These are phyloP conservation scores for Alaudala cheleensis DNA, from an alignment of 2,113 vertebrate species.

Conservation along the genomic window DNA sequence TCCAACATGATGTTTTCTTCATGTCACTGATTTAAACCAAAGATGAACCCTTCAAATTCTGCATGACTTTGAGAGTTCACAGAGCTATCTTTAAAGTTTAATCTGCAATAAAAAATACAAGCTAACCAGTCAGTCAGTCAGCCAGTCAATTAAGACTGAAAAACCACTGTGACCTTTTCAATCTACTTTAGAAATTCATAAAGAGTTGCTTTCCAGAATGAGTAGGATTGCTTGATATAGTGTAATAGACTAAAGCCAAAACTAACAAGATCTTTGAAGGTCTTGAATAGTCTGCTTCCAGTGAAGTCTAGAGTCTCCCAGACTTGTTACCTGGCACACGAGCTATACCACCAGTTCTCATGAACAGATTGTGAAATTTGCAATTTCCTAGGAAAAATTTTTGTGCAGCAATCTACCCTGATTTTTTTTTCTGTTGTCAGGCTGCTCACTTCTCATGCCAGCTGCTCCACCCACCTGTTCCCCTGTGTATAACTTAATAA, in stretches of 20 bases:
- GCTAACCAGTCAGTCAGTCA: not conserved
- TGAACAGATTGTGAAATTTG: constrained; percentile 70
- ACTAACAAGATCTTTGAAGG: constrained; percentile 65
- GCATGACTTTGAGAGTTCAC: not conserved
- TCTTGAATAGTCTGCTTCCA: constrained; percentile 51
- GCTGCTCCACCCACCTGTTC: constrained; percentile 77
- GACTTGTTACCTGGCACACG: constrained; percentile 63
- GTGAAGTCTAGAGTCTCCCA: constrained; percentile 42
- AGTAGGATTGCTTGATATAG: constrained; percentile 36
- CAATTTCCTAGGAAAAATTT: constrained; percentile 68
- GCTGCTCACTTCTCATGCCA: constrained; percentile 79
- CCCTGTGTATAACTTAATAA: constrained; percentile 64
- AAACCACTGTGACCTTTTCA: constrained; percentile 63
- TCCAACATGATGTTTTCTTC: not conserved
- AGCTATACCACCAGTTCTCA: constrained; percentile 22
- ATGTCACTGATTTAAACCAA: not conserved
- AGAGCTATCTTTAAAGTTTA: not conserved
- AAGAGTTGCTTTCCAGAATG: constrained; percentile 37
- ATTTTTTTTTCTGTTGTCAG: constrained; percentile 65
- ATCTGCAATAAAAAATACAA: not conserved
- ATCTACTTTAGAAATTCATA: constrained; percentile 41
- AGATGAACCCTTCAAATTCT: not conserved
- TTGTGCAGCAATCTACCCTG: constrained; percentile 57
- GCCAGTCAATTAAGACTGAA: constrained; percentile 40
- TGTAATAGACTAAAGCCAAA: constrained; percentile 47